Base-by-base conservation (phyloP, 30 jellyfish, hydroid and myxozoan genomes). In the Aurelia sp. region DNA sequence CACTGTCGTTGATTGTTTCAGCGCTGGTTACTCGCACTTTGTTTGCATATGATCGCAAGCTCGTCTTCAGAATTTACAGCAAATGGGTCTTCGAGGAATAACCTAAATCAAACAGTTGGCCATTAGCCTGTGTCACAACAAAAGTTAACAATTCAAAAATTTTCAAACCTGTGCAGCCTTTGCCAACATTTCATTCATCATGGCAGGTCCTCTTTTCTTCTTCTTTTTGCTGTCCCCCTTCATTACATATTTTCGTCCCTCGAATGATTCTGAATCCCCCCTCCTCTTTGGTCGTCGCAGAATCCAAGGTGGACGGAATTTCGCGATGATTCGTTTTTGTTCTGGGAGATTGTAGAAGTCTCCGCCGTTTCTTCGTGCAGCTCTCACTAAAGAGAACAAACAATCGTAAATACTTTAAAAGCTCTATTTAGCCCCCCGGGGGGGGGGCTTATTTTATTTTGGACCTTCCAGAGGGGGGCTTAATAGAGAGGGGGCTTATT, bases 171-270 rank as follows among this genome's bases (percentile, higher is more conserved):
- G 75, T 15, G 90, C 74, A 11, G 90, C 90, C 48, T 80, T 80
- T 12, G 71, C 78, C 47, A 80, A 64, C 90, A 80, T 66, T 65
- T 80, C 90, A 58, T 67, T 80, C 83, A 80, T 67, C 82, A 80
- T 44, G 47, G 83, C 90, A 21, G 75, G 76, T 44, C 90, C 90
- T 75, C 66, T 80, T 66, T 76, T 80, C 90, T 80, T 80, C 82
- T 66, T 80, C 76, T 66, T 80, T 19, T 80, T 80, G 17, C 90
- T 80, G 82, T 72, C 78, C 3, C 90, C 90, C 30, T 71, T 51
- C 90, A 80, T 80, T 17, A 80, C 78, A 62, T 66, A 66, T 40
- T 80, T 80, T 55, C 90, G 70, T 35, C 90, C 90, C 41, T 80
- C 90, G 17, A 80, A 80, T 21, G 83, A 0, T 4, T 80, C 90